Conservation (phyloP, 2,888 invertebrate genomes). For the Aspidapion aeneum region DNA sequence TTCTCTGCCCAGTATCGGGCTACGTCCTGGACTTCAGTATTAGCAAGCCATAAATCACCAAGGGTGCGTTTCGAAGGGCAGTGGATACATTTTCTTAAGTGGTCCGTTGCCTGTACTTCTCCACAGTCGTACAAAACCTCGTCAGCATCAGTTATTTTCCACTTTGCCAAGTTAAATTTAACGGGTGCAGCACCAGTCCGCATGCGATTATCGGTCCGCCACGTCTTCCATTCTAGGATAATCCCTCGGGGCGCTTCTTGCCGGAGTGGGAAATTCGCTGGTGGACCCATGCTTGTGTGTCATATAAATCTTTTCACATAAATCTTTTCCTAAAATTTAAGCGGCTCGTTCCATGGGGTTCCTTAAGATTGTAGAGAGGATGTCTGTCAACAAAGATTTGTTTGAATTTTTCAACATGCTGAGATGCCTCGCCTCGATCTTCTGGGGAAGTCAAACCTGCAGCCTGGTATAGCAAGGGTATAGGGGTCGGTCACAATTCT, state of each 20-base stretch:
- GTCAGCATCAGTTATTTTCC: neutral
- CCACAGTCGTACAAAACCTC: neutral
- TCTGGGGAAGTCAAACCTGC: too few relatives aligned
- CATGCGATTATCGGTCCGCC: conserved; percentile 5
- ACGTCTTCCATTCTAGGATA: conserved; percentile 4
- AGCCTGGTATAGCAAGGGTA: too few relatives aligned
- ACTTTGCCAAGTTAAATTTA: neutral
- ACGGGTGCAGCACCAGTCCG: conserved; percentile 4
- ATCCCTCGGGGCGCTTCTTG: conserved; percentile 6
- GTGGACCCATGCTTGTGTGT: conserved; percentile 5
- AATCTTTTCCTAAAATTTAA: neutral
- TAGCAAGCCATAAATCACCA: neutral
- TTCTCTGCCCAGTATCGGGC: neutral
- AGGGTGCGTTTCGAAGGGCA: neutral
- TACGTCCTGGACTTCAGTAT: neutral
- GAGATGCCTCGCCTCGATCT: too few relatives aligned
- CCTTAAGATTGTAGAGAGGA: neutral
- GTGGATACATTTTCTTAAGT: neutral
- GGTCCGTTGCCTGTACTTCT: neutral
- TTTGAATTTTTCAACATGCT: neutral
- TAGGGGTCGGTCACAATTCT: too few relatives aligned
- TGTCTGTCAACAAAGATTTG: neutral
- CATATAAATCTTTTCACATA: neutral
- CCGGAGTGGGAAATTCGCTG: conserved; percentile 4
- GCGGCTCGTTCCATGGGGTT: neutral